phyloP scores from a whole-genome alignment of 2,797 vertebrate genomes.

The Gila robusta region DNA sequence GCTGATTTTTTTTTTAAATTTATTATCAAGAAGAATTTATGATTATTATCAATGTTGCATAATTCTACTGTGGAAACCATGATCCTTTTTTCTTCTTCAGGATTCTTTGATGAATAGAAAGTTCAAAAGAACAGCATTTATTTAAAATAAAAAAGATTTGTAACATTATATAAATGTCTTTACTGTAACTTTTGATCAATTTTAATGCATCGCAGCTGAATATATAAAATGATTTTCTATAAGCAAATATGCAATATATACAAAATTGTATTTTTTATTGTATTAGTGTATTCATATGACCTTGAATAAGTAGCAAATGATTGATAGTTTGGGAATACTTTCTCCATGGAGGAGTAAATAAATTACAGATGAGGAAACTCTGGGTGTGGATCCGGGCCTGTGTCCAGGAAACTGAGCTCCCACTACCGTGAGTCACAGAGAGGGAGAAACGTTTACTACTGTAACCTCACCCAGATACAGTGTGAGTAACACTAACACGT shows the following conservation, averaged over 20 bases:
- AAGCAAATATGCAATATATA: too few relatives aligned
- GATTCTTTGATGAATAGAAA: neutral
- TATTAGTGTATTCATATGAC: neutral
- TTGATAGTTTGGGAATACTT: neutral
- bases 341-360: neutral
- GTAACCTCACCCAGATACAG: constrained; percentile 57
- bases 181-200: neutral
- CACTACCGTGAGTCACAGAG: constrained; percentile 1
- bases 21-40: neutral
- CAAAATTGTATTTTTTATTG: neutral
- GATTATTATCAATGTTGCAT: neutral
- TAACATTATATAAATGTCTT: neutral
- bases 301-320: neutral
- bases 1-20: neutral
- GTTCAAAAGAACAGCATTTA: neutral
- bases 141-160: neutral
- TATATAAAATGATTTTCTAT: neutral
- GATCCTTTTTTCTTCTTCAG: neutral
- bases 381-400: constrained; percentile 4
- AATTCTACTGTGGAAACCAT: too few relatives aligned
- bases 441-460: constrained; percentile 66
- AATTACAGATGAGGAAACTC: neutral
- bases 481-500: constrained; percentile 66
- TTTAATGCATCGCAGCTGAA: neutral
- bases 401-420: neutral